Conservation (phyloP, 2,113 vertebrate species). For the Glaucidium brasilianum region DNA sequence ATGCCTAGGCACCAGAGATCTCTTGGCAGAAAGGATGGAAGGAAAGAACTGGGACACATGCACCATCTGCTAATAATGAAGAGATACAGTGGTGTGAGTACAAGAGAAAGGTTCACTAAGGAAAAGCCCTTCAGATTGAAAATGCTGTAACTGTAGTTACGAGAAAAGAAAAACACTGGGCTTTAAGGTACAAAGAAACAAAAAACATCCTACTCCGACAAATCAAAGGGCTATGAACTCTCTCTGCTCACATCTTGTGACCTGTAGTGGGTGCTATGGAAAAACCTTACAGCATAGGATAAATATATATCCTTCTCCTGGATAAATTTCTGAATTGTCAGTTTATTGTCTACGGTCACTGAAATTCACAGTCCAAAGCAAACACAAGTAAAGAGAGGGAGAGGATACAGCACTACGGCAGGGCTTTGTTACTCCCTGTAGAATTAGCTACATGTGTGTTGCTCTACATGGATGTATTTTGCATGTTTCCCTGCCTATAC, state of each 20-base stretch:
- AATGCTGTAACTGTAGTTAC: not conserved
- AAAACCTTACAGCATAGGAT: not conserved
- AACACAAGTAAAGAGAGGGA: not conserved
- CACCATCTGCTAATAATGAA: conserved; percentile 25
- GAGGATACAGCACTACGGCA: not conserved
- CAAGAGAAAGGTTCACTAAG: not conserved
- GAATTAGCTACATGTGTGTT: not conserved
- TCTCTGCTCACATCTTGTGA: not conserved
- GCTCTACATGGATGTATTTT: not conserved
- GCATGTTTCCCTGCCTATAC: not conserved
- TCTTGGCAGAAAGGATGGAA: conserved; percentile 5
- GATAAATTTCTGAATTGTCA: not conserved
- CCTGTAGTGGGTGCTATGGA: not conserved
- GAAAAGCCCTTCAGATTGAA: not conserved
- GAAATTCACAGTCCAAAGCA: not conserved
- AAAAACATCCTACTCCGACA: not conserved
- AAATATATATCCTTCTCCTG: not conserved
- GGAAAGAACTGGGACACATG: not conserved
- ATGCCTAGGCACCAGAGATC: not conserved
- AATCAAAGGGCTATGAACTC: not conserved
- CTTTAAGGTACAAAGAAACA: not conserved
- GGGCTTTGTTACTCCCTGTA: not conserved
- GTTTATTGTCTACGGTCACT: not conserved
- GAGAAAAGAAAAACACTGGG: not conserved
- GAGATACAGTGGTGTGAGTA: not conserved